A percentile compares a stretch with the other conserved stretches of the same genome.
Conservation (phyloP, 2,113 vertebrate species). For the Leptobrachium leishanense region DNA sequence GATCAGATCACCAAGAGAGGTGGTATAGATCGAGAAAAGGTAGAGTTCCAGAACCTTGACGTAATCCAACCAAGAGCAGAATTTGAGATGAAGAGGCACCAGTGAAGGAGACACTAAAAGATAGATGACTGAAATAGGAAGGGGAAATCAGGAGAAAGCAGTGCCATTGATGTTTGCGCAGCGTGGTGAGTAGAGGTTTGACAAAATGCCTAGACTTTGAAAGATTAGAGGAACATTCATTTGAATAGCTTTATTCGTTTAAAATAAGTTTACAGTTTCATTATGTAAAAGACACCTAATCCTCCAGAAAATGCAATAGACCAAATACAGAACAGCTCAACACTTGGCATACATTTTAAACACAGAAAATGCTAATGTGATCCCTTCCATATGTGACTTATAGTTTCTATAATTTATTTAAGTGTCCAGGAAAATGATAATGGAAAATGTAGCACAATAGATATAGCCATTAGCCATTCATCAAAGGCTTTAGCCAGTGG, state of each 20-base stretch:
- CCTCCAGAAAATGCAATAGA: constrained; percentile 8
- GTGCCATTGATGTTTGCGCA: too few relatives aligned
- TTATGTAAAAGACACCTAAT: not conserved
- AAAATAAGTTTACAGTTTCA: not conserved
- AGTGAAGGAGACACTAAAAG: too few relatives aligned
- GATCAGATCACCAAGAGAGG: too few relatives aligned
- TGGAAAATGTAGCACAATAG: constrained; percentile 22
- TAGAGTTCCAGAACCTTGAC: too few relatives aligned
- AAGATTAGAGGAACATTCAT: too few relatives aligned
- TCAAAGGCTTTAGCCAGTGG: constrained; percentile 8
- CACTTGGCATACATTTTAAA: constrained; percentile 12
- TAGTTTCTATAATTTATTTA: constrained; percentile 29
- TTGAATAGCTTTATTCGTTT: not conserved
- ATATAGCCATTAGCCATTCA: constrained; percentile 1
- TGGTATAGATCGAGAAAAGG: too few relatives aligned
- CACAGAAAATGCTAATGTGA: constrained; percentile 17
- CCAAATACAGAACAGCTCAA: constrained; percentile 17
- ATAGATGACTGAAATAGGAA: too few relatives aligned
- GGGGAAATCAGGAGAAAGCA: too few relatives aligned
- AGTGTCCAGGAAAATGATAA: constrained; percentile 32
- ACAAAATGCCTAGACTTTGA: too few relatives aligned
- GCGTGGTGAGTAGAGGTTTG: too few relatives aligned
- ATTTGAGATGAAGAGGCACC: too few relatives aligned
- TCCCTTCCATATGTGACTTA: constrained; percentile 10
- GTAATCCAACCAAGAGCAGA: too few relatives aligned